Base-by-base conservation (phyloP, 2,113 vertebrate species). In the Burhinus oedicnemus region DNA sequence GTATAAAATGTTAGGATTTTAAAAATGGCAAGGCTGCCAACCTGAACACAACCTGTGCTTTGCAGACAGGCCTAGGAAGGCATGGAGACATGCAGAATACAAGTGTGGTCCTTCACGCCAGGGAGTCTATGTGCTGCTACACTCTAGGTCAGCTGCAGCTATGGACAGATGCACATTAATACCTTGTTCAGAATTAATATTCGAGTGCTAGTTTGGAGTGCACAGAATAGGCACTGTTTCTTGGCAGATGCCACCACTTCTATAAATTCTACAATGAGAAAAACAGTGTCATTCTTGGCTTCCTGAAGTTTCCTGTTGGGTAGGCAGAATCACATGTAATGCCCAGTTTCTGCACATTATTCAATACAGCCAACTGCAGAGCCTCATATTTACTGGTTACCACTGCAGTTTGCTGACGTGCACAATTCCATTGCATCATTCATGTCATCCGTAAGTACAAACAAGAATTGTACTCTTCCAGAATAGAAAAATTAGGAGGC, bases 81-180 rank as follows among this genome's bases (percentile, higher is more conserved):
- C 14, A 26, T 0, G 14, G 57, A 61, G n/a, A 70, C 18, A 55
- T 1, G 3, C 30, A 82, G 66, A 66, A 55, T 4, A 45, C 25
- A 70, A 36, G 8, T 0, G 3, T 12, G 38, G 47, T 21, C 71
- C 76, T 55, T 90, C 71, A 51, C 4, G 0, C 27, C 52, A 45
- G 17, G 57, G 61, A 84, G 36, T 29, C 55, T 40, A 11, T 77
- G 64, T 55, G 69, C 51, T 78, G 44, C 45, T 57, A 26, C 22
- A 3, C 27, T 54, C 34, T 2, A 51, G 34, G 76, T 40, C 69
- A 90, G 66, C 66, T 32, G 34, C 51, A 79, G 71, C 72, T 76
- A 45, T 0, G 0, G 22, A 64, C 42, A 71, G 29, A 42, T 4
- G 8, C 21, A 49, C 81, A 78, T 58, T 9, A 66, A 13, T 30